These are phyloP conservation scores for Haliclona indistincta DNA, from an alignment of 37 sponge, comb jelly and placozoan genomes.

Conservation along the genomic window DNA sequence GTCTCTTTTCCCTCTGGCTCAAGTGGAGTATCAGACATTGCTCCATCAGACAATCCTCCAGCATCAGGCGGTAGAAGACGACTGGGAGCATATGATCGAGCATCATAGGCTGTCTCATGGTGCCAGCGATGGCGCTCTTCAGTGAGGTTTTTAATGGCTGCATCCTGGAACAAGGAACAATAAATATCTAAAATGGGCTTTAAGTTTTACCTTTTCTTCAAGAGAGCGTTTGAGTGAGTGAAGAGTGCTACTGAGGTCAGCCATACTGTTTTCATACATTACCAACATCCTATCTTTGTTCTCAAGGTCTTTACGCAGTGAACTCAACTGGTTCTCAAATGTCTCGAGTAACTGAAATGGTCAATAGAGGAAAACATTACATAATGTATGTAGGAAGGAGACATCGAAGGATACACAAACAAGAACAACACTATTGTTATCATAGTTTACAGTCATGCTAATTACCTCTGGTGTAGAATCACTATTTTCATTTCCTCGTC, in stretches of 20 bases:
- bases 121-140: conserved; percentile 44
- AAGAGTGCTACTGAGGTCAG: conserved; percentile 68
- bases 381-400: background rate
- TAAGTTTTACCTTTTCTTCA: conserved; percentile 52
- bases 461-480: conserved; percentile 58
- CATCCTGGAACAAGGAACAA: conserved; percentile 21
- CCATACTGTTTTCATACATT: conserved; percentile 70
- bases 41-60: conserved; percentile 57
- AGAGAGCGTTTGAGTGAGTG: conserved; percentile 50
- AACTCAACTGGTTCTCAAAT: conserved; percentile 55
- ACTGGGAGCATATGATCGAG: conserved; percentile 34
- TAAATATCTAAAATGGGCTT: background rate
- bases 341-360: conserved; percentile 44
- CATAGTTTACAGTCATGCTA: background rate
- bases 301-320: conserved; percentile 40
- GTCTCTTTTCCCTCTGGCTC: conserved; percentile 6
- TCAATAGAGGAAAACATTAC: background rate
- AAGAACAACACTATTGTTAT: background rate
- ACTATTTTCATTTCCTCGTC: too few species aligned
- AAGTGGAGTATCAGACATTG: conserved; percentile 58
- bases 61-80: conserved; percentile 25
- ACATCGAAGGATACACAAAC: background rate
- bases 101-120: conserved; percentile 17
- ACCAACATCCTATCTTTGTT: conserved; percentile 53
- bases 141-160: conserved; percentile 41